Percentiles rank a stretch among this genome's conserved stretches.
Conservation (phyloP, 2,113 vertebrate species). For the Rhadina sibilatrix region DNA sequence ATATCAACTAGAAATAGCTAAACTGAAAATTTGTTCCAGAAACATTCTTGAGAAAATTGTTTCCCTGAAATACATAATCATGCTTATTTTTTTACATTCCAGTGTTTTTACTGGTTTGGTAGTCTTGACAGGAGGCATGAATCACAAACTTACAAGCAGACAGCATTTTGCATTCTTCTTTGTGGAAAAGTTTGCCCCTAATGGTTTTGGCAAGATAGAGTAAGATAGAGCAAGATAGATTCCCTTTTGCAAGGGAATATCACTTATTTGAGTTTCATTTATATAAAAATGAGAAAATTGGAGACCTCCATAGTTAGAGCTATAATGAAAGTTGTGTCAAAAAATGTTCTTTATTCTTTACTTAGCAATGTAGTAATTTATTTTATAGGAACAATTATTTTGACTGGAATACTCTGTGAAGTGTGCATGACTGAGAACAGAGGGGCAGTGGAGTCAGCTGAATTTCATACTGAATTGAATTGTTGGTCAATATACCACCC, state of each 20-base stretch:
- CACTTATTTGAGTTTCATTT: background rate
- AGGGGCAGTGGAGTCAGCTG: background rate
- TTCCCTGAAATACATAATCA: slow-evolving; percentile 64
- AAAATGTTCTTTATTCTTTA: background rate
- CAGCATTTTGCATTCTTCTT: slow-evolving; percentile 45
- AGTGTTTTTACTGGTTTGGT: slow-evolving; percentile 60
- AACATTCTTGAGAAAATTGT: slow-evolving; percentile 67
- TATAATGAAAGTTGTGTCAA: background rate
- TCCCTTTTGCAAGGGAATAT: background rate
- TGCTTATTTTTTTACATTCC: slow-evolving; percentile 61
- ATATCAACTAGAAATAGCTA: slow-evolving; percentile 50
- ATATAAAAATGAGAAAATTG: background rate
- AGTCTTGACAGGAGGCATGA: slow-evolving; percentile 57
- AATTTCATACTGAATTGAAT: background rate
- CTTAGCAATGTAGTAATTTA: background rate
- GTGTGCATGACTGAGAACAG: background rate
- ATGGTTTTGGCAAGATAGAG: background rate
- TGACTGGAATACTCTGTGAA: background rate
- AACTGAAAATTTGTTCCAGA: slow-evolving; percentile 63
- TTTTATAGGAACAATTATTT: background rate
- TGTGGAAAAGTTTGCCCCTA: background rate
- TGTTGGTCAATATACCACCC: background rate
- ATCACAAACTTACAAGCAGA: slow-evolving; percentile 52
- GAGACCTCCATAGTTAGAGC: background rate
- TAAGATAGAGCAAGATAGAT: background rate